Conservation (phyloP, 2,888 invertebrate species). For the Hyposoter dolosus region DNA sequence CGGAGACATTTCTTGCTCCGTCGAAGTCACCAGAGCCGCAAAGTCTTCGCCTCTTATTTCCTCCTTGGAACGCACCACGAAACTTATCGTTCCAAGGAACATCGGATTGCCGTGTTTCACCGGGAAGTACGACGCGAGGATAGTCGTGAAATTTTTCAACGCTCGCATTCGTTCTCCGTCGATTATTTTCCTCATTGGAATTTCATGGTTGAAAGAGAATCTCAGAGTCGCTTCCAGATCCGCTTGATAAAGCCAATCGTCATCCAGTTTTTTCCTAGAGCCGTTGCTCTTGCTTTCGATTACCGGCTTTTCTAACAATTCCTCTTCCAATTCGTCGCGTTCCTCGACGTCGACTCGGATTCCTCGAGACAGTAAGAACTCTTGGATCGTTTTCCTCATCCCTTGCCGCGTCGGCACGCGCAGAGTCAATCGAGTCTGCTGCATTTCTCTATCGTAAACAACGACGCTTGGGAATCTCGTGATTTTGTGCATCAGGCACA, state of each 20-base stretch:
- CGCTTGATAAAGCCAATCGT: constrained; percentile 91
- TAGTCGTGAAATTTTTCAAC: constrained; percentile 90
- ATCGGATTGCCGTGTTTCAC: constrained; percentile 88
- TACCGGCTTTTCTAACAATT: not conserved
- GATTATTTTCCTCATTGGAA: constrained; percentile 90
- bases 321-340: not conserved
- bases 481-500: constrained; percentile 85
- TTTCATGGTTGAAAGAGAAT: constrained; percentile 93
- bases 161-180: constrained; percentile 90
- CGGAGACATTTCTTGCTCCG: constrained; percentile 86
- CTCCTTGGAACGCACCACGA: constrained; percentile 84
- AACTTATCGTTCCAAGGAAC: constrained; percentile 77
- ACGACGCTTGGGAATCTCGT: constrained; percentile 87
- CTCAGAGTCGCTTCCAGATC: constrained; percentile 96
- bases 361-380: constrained; percentile 84
- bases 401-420: constrained; percentile 84
- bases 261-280: constrained; percentile 55
- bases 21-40: constrained; percentile 86
- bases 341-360: constrained; percentile 61
- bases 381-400: constrained; percentile 86
- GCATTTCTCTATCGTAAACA: constrained; percentile 84
- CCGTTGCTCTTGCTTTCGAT: not conserved
- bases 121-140: constrained; percentile 93
- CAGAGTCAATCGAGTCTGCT: constrained; percentile 84
- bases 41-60: constrained; percentile 88